A percentile compares a stretch with the other conserved stretches of the same genome.
These are phyloP conservation scores for Norana najaformis DNA, from an alignment of 2,888 invertebrate genomes.

Conservation along the genomic window DNA sequence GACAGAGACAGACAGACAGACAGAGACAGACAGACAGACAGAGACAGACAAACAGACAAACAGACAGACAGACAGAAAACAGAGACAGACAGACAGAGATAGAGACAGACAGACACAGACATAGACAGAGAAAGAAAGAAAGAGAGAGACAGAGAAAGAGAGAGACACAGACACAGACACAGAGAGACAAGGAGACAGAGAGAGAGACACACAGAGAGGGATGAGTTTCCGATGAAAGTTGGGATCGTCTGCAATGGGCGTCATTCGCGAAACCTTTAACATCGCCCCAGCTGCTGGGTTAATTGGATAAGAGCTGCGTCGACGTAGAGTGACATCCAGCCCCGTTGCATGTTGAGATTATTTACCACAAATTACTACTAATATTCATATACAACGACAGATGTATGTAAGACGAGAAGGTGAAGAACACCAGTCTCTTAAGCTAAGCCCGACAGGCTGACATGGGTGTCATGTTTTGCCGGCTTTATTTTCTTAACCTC, in stretches of 20 bases:
- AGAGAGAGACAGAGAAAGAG: neutral
- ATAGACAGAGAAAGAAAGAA: neutral
- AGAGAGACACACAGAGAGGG: neutral
- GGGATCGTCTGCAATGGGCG: neutral
- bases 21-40: neutral
- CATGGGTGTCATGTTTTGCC: too few species aligned
- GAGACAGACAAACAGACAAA: neutral
- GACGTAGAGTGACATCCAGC: neutral
- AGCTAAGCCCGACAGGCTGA: too few species aligned
- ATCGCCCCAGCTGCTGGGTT: neutral
- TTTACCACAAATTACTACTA: neutral
- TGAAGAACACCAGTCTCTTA: too few species aligned
- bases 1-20: neutral
- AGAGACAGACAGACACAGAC: neutral
- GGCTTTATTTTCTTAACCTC: too few species aligned
- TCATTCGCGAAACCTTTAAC: neutral
- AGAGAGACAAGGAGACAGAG: neutral
- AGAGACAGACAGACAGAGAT: neutral
- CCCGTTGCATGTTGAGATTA: neutral
- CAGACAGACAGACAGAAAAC: neutral
- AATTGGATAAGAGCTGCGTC: neutral
- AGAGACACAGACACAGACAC: neutral
- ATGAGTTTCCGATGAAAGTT: neutral
- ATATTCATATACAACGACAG: neutral
- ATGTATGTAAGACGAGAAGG: neutral